Percentiles rank a stretch among this genome's conserved stretches.
Conservation (phyloP, 2,888 invertebrate species). For the Piscicola geometra region DNA sequence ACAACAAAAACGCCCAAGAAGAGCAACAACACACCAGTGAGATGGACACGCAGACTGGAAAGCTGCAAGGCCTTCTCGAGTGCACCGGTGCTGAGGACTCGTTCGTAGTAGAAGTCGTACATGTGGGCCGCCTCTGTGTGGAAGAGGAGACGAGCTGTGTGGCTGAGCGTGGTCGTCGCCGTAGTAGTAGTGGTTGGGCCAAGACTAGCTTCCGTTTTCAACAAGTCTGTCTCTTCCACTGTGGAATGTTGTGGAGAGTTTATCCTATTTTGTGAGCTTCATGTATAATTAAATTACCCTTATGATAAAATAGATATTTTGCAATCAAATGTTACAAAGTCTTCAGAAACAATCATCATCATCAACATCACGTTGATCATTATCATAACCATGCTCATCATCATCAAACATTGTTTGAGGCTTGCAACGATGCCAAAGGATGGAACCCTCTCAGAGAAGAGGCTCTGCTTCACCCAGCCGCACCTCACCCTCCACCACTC, state of each 20-base stretch:
- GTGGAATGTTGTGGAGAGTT: too few species aligned
- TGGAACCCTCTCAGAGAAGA: conserved; percentile 70
- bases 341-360: background rate
- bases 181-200: too few species aligned
- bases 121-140: conserved; percentile 64
- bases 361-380: background rate
- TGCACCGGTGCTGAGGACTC: conserved; percentile 67
- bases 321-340: background rate
- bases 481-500: conserved; percentile 73
- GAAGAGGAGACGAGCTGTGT: conserved; percentile 36
- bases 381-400: background rate
- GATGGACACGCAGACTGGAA: conserved; percentile 66
- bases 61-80: conserved; percentile 64
- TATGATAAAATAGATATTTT: too few species aligned
- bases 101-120: conserved; percentile 70
- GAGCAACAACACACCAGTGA: conserved; percentile 62
- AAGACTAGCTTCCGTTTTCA: too few species aligned
- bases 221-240: too few species aligned
- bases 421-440: conserved; percentile 50
- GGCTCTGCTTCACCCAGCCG: conserved; percentile 69
- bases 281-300: too few species aligned
- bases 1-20: background rate
- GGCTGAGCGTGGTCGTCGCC: too few species aligned
- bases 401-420: too few species aligned
- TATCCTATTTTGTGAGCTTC: background rate